A percentile compares a stretch with the other conserved stretches of the same genome.
Conservation (phyloP, 2,113 vertebrate species). For the Cheilinus undulatus region DNA sequence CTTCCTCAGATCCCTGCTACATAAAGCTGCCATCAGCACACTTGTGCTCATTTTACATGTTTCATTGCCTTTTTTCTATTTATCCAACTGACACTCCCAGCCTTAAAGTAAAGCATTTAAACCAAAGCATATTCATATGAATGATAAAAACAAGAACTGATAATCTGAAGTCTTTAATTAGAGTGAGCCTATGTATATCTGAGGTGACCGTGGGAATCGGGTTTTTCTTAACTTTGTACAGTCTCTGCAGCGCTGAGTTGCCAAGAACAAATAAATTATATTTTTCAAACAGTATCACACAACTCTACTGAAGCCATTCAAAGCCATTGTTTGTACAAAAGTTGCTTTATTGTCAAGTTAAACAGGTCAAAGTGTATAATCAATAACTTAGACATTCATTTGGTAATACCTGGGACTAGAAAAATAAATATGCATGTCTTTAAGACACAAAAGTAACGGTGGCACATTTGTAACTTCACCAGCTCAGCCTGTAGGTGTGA, state of each 20-base stretch:
- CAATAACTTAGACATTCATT: slow-evolving; percentile 27
- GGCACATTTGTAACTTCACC: slow-evolving; percentile 68
- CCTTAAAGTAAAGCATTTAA: slow-evolving; percentile 22
- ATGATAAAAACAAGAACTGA: slow-evolving; percentile 12
- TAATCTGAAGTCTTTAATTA: slow-evolving; percentile 34
- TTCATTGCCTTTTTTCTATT: slow-evolving; percentile 67
- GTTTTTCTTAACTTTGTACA: slow-evolving; percentile 76
- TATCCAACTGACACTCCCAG: slow-evolving; percentile 67
- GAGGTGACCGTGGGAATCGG: slow-evolving; percentile 51
- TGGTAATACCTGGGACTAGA: not conserved
- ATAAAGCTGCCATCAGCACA: slow-evolving; percentile 73
- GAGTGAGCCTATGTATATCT: slow-evolving; percentile 27
- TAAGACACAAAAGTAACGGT: not conserved
- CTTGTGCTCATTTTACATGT: slow-evolving; percentile 49
- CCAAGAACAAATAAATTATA: slow-evolving; percentile 78
- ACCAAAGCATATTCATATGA: slow-evolving; percentile 44
- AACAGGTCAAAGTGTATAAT: slow-evolving; percentile 1
- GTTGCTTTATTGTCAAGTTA: slow-evolving; percentile 56
- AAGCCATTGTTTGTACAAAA: slow-evolving; percentile 35
- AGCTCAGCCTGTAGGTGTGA: slow-evolving; percentile 77
- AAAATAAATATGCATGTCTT: slow-evolving; percentile 50
- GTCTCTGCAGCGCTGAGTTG: slow-evolving; percentile 54
- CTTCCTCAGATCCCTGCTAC: slow-evolving; percentile 97
- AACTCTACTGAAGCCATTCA: slow-evolving; percentile 38
- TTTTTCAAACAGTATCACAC: slow-evolving; percentile 71